phyloP scores from a whole-genome alignment of 2,797 vertebrate genomes.

The Poecilia picta region DNA sequence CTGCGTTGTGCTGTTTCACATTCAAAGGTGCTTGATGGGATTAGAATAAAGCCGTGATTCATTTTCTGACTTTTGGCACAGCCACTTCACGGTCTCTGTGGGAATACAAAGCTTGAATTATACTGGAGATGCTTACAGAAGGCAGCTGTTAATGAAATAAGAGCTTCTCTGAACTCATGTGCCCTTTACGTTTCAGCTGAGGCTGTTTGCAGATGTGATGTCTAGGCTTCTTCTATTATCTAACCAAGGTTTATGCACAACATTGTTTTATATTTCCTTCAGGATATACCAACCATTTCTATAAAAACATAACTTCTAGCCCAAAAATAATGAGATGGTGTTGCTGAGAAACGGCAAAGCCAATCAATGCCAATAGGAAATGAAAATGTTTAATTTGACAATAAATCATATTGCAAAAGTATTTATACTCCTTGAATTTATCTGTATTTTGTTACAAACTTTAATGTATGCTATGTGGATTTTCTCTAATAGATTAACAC shows the following conservation, averaged over 20 bases:
- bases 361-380: neutral
- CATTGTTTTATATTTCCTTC: constrained; percentile 2
- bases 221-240: constrained; percentile 7
- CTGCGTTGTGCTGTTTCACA: constrained; percentile 26
- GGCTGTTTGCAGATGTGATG: constrained; percentile 31
- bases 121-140: constrained; percentile 49
- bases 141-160: constrained; percentile 70
- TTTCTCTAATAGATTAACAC: neutral
- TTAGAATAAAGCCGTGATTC: constrained; percentile 60
- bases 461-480: neutral
- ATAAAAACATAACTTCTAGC: neutral
- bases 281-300: neutral
- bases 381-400: neutral
- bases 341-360: neutral
- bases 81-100: constrained; percentile 46
- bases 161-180: constrained; percentile 47
- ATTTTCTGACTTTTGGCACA: constrained; percentile 70
- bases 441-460: neutral
- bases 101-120: constrained; percentile 61
- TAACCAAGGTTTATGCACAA: constrained; percentile 7
- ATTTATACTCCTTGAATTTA: neutral
- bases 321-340: neutral
- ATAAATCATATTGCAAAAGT: neutral
- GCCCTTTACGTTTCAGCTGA: constrained; percentile 32
- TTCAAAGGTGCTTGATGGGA: constrained; percentile 48